Conservation (phyloP, 2,797 vertebrate genomes). For the Anguilla marmorata region DNA sequence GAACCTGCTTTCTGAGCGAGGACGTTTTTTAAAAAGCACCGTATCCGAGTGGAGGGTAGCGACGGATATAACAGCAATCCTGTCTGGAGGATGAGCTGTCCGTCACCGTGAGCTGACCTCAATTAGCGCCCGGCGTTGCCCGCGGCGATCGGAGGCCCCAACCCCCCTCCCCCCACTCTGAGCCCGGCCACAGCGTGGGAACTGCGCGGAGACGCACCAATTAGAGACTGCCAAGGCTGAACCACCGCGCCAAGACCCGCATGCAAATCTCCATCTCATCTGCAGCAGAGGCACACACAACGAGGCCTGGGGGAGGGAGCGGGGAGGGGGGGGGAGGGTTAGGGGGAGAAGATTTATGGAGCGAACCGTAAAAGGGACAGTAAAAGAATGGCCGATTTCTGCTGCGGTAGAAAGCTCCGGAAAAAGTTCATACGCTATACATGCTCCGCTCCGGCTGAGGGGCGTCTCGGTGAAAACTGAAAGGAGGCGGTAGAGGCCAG, state of each 20-base stretch:
- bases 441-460: not conserved
- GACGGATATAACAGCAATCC: not conserved
- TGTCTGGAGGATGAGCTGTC: not conserved
- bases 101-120: slow-evolving; percentile 3
- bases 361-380: not conserved
- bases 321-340: not conserved
- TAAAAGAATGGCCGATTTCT: not conserved
- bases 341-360: slow-evolving; percentile 4
- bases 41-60: not conserved
- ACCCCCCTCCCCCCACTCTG: not conserved
- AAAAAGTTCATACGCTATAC: not conserved
- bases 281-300: not conserved
- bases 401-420: not conserved
- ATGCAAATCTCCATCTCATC: slow-evolving; percentile 5
- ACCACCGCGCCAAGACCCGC: not conserved
- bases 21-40: not conserved
- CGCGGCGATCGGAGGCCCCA: not conserved
- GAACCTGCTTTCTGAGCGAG: not conserved
- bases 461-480: not conserved
- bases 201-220: slow-evolving; percentile 1
- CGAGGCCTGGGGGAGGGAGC: not conserved
- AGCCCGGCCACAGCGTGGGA: not conserved
- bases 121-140: slow-evolving; percentile 8
- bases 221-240: not conserved
- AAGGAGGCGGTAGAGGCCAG: not conserved